phyloP scores from a whole-genome alignment of 2,113 vertebrate species.

The Rynchops niger region DNA sequence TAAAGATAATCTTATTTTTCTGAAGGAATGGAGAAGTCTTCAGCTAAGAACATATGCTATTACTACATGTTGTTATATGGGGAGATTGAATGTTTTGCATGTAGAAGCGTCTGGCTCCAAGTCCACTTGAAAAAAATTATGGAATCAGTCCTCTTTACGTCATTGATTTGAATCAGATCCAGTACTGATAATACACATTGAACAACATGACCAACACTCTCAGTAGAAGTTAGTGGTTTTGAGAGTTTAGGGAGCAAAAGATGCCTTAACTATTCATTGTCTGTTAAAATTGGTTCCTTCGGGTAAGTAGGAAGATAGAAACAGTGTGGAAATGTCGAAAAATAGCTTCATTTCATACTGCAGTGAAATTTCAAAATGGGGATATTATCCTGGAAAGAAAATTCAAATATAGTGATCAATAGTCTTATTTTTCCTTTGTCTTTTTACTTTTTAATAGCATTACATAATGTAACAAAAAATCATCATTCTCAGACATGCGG shows the following conservation, averaged over 20 bases:
- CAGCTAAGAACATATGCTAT: background rate
- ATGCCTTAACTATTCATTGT: background rate
- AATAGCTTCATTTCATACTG: background rate
- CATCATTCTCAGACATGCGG: background rate
- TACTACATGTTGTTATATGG: background rate
- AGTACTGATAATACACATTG: background rate
- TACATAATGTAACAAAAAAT: background rate
- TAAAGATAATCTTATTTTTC: background rate
- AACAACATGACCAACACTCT: background rate
- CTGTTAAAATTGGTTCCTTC: background rate
- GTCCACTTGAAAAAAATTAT: background rate
- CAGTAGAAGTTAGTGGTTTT: background rate
- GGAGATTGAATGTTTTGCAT: background rate
- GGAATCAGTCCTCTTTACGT: background rate
- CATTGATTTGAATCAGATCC: background rate
- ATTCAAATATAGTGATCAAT: background rate
- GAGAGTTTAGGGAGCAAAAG: background rate
- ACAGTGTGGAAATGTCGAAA: background rate
- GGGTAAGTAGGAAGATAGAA: background rate
- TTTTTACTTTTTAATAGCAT: background rate
- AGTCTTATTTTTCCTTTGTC: background rate
- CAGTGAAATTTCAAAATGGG: background rate
- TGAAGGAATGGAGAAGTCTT: background rate
- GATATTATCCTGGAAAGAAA: background rate
- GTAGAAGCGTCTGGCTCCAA: background rate